phyloP scores from a whole-genome alignment of 2,888 invertebrate species.

The Hypselothyrea guttata region DNA sequence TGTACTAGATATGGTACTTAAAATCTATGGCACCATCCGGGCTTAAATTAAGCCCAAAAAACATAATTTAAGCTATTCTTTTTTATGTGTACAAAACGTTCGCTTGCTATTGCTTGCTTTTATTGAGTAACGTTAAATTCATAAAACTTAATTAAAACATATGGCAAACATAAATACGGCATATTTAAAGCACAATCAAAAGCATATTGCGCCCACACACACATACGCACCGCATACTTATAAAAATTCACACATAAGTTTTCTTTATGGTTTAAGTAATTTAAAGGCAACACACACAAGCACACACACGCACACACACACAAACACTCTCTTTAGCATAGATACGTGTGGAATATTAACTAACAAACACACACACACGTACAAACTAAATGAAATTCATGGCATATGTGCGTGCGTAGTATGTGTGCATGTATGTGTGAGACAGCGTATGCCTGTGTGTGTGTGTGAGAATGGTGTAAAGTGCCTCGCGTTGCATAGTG shows the following conservation, averaged over 20 bases:
- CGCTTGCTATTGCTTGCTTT: too few relatives aligned
- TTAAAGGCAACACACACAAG: slow-evolving; percentile 61
- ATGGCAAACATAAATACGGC: slow-evolving; percentile 28
- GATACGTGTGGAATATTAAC: slow-evolving; percentile 71
- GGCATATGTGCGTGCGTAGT: slow-evolving; percentile 74
- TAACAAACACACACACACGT: slow-evolving; percentile 72
- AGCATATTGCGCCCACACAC: slow-evolving; percentile 45
- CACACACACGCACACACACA: slow-evolving; percentile 26
- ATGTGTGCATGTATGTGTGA: slow-evolving; percentile 22
- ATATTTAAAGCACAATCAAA: slow-evolving; percentile 59
- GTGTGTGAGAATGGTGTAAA: slow-evolving; percentile 48
- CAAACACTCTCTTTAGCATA: slow-evolving; percentile 34
- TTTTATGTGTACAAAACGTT: too few relatives aligned
- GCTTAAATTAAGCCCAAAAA: too few relatives aligned
- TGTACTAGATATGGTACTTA: too few relatives aligned
- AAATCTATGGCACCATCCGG: too few relatives aligned
- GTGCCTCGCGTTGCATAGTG: slow-evolving; percentile 69
- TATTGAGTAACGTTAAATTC: background rate
- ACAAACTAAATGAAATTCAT: slow-evolving; percentile 73
- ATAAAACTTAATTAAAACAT: slow-evolving; percentile 54
- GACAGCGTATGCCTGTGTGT: slow-evolving; percentile 14
- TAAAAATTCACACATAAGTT: slow-evolving; percentile 32
- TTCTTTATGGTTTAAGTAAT: slow-evolving; percentile 73
- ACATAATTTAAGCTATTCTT: too few relatives aligned
- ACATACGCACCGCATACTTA: background rate